Conservation (phyloP, 92 coral and sea anemone genomes). For the Virgularia gustaviana region DNA sequence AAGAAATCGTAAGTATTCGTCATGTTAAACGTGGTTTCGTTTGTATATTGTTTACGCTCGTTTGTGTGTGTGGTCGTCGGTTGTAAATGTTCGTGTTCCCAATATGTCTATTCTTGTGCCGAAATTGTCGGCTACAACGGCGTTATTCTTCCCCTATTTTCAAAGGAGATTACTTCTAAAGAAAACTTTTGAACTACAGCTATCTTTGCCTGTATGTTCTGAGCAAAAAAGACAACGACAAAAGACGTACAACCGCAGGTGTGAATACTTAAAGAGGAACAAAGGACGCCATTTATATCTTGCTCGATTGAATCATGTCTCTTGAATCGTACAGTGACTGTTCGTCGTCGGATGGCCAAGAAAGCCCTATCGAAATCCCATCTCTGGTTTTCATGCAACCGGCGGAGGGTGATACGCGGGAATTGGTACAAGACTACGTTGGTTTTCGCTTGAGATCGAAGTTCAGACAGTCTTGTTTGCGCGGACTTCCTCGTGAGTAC, state of each 20-base stretch:
- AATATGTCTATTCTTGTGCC: not conserved
- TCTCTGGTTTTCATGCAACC: not conserved
- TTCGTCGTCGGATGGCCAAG: conserved; percentile 37
- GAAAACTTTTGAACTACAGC: not conserved
- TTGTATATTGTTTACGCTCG: conserved; percentile 21
- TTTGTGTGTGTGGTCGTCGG: not conserved
- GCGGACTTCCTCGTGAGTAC: conserved; percentile 73
- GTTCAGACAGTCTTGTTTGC: conserved; percentile 85
- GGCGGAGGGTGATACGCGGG: conserved; percentile 2
- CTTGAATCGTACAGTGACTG: conserved; percentile 31
- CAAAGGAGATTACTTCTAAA: not conserved
- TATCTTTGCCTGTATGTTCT: not conserved
- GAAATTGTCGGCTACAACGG: not conserved
- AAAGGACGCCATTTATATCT: conserved; percentile 36
- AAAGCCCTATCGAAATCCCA: conserved; percentile 24
- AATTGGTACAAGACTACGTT: conserved; percentile 62
- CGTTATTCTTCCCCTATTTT: not conserved
- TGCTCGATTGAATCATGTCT: conserved; percentile 8
- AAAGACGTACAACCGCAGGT: not conserved
- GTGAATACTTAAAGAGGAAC: not conserved
- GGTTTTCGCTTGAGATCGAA: conserved; percentile 84
- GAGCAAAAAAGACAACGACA: not conserved
- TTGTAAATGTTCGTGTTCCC: too few species aligned
- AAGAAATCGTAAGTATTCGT: conserved; percentile 19
- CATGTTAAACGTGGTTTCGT: conserved; percentile 3